A percentile compares a stretch with the other conserved stretches of the same genome.
phyloP scores from a whole-genome alignment of 2,888 invertebrate genomes.

The Drosophila birchii region DNA sequence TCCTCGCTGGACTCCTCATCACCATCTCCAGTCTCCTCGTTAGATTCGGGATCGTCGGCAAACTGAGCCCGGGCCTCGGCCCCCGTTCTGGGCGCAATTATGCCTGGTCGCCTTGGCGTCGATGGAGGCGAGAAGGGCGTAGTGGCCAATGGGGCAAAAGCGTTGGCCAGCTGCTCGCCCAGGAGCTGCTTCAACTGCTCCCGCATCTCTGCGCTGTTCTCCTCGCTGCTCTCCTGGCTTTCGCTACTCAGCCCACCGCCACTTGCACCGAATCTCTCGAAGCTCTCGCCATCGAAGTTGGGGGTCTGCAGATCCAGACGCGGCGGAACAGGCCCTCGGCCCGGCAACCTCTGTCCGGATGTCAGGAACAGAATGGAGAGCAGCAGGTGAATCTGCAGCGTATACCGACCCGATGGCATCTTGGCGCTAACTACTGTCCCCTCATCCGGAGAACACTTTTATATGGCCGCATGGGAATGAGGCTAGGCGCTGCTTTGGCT shows the following conservation, averaged over 20 bases:
- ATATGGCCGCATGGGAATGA: slow-evolving; percentile 25
- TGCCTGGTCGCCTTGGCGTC: slow-evolving; percentile 49
- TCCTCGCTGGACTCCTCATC: slow-evolving; percentile 50
- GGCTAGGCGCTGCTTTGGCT: no score
- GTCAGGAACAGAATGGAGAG: slow-evolving; percentile 34
- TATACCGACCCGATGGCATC: slow-evolving; percentile 24
- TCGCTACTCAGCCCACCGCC: background rate
- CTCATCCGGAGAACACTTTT: slow-evolving; percentile 17
- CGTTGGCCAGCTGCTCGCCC: slow-evolving; percentile 54
- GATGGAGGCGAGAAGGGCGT: slow-evolving; percentile 42
- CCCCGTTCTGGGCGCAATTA: slow-evolving; percentile 55
- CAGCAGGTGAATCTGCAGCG: slow-evolving; percentile 25
- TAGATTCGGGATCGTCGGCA: slow-evolving; percentile 9
- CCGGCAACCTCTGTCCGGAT: slow-evolving; percentile 17
- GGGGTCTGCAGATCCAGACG: slow-evolving; percentile 51
- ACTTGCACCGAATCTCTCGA: slow-evolving; percentile 48
- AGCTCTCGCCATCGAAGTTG: slow-evolving; percentile 57
- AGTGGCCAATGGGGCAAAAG: slow-evolving; percentile 58
- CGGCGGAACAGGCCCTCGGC: slow-evolving; percentile 36
- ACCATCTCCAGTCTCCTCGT: background rate
- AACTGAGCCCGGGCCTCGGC: slow-evolving; percentile 48
- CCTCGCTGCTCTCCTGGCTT: slow-evolving; percentile 17
- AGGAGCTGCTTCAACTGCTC: slow-evolving; percentile 52
- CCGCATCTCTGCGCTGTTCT: slow-evolving; percentile 19
- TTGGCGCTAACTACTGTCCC: slow-evolving; percentile 5